Percentiles rank a stretch among this genome's conserved stretches.
These are phyloP conservation scores for Caranx melampygus DNA, from an alignment of 2,113 vertebrate species.

Conservation along the genomic window DNA sequence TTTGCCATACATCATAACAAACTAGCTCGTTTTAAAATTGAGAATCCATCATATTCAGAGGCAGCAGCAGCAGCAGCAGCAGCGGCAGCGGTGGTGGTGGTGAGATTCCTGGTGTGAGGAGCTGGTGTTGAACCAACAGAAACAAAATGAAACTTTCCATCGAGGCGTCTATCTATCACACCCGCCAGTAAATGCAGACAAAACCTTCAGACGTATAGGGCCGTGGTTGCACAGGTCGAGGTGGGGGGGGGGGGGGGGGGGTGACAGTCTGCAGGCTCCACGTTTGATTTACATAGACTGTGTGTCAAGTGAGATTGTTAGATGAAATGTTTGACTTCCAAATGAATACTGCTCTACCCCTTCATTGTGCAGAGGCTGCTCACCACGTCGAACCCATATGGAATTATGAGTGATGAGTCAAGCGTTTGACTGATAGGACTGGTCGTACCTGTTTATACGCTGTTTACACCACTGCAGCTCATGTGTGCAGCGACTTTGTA, in stretches of 20 bases:
- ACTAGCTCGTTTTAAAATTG: constrained; percentile 20
- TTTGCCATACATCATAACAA: constrained; percentile 35
- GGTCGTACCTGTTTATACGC: constrained; percentile 70
- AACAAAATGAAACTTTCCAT: constrained; percentile 50
- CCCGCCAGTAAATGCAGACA: constrained; percentile 24
- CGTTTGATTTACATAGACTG: constrained; percentile 35
- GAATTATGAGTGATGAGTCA: constrained; percentile 73
- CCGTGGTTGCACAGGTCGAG: no score
- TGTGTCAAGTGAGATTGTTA: constrained; percentile 54
- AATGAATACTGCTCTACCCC: constrained; percentile 49
- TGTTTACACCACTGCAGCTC: constrained; percentile 63
- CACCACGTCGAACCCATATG: constrained; percentile 47
- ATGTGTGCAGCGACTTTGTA: constrained; percentile 37
- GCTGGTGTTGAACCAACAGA: constrained; percentile 59
- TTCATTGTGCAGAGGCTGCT: constrained; percentile 48
- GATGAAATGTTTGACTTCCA: constrained; percentile 71
- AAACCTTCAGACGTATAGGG: constrained; percentile 9
- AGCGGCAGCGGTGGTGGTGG: not conserved
- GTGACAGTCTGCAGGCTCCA: constrained; percentile 7
- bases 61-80: not conserved
- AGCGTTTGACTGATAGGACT: constrained; percentile 66
- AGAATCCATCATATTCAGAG: constrained; percentile 27
- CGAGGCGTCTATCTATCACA: constrained; percentile 29
- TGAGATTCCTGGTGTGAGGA: constrained; percentile 6
- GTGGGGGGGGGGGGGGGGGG: no score